phyloP scores from a whole-genome alignment of 2,113 vertebrate genomes.

The Phrynosoma blainvillii region DNA sequence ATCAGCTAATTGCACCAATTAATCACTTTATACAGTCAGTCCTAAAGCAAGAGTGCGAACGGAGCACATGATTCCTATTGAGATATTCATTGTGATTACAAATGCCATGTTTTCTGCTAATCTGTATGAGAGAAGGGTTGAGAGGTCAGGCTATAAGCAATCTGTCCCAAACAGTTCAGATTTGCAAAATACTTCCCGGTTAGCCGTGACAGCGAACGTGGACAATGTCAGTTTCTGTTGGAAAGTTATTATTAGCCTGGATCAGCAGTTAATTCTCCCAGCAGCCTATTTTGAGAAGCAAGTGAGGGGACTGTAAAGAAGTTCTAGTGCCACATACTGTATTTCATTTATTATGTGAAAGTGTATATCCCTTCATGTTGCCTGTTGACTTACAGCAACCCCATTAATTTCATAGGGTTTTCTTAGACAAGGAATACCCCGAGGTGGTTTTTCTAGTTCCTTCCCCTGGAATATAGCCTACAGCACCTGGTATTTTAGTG shows the following conservation, averaged over 20 bases:
- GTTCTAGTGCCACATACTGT: neutral
- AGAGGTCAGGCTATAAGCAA: neutral
- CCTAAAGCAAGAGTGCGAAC: constrained; percentile 10
- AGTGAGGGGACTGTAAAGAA: neutral
- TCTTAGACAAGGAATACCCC: too few species aligned
- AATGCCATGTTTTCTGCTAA: neutral
- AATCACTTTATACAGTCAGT: constrained; percentile 32
- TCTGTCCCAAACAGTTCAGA: neutral
- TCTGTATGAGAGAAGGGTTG: neutral
- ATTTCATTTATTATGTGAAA: too few species aligned
- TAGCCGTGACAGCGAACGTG: too few species aligned
- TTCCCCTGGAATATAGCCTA: too few species aligned
- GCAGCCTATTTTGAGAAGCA: neutral
- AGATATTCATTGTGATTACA: neutral
- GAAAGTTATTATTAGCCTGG: neutral
- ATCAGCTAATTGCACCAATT: constrained; percentile 44
- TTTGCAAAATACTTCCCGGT: neutral
- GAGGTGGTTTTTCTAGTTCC: too few species aligned
- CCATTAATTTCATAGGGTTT: too few species aligned
- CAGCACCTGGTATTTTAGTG: too few species aligned
- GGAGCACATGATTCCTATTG: neutral
- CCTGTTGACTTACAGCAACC: too few species aligned
- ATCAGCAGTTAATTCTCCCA: neutral
- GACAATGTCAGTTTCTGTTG: too few species aligned
- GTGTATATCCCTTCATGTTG: too few species aligned